Evolutionary conservation across 1,140 invertebrate genomes (phyloP), one percentile per base, ranked within the genome.

Genomic region (Rhizoglyphus robini): DNA sequence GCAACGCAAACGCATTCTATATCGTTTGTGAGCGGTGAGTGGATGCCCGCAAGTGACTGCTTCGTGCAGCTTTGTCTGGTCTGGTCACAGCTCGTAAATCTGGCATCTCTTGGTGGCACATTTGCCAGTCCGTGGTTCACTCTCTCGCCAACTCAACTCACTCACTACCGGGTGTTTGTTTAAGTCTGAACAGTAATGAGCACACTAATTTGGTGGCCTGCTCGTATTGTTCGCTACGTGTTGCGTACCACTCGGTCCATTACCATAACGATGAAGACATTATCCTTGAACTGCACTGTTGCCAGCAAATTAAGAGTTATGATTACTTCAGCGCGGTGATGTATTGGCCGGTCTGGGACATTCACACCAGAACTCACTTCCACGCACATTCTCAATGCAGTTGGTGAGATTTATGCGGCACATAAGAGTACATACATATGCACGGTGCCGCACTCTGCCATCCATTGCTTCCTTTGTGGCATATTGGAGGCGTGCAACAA

Each of bases 81-180:
- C 51, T 54, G 51, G 51, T 54, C 51, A 54, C 51, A 54, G 51
- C 8, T 54, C 51, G 51, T 54, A 54, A 54, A 54, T 54, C 23
- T 54, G 8, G 15, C 51, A 54, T 54, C 51, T 32, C 51, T 32
- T 20, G 8, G 8, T 41, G 8, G 8, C 36, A 11, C 18, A 11
- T 41, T 41, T 41, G 36, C 36, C 36, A 11, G 8, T 41, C 36
- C 18, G 8, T 41, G 36, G 36, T 41, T 41, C 36, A 41, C 36
- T 41, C 36, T n/a, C n/a, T 41, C 36, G 18, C 36, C 36, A 41
- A 41, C 36, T 41, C 36, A 8, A 20, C 8, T 54, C 31, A 5
- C 51, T 54, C n/a, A n/a, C n/a, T n/a, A n/a, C n/a, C n/a, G n/a
- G n/a, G n/a, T 54, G 51, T 54, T 54, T 54, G 51, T 54, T 54